phyloP scores from a whole-genome alignment of 1,140 invertebrate genomes.

The Rhagoletis zephyria region DNA sequence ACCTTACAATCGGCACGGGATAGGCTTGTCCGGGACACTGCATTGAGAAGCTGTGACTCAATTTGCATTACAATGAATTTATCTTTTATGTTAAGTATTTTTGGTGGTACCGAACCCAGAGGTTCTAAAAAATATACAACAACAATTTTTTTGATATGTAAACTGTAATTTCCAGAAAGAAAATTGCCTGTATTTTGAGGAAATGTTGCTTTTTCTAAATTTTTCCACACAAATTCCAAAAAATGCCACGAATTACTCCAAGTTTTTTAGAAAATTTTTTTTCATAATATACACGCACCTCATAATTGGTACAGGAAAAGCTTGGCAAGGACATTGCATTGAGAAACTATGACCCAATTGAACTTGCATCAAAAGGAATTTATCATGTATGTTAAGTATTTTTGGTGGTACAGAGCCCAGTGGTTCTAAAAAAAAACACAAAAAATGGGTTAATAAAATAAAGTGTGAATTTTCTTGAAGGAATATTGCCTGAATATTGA shows the following conservation, averaged over 20 bases:
- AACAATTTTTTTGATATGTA: not conserved
- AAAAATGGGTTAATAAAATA: no score
- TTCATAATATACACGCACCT: conserved; percentile 75
- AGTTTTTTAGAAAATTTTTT: not conserved
- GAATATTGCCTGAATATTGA: conserved; percentile 14
- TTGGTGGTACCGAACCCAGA: conserved; percentile 73
- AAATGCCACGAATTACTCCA: no score
- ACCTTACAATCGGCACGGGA: conserved; percentile 80
- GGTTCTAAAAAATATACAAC: conserved; percentile 56
- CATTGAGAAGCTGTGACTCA: conserved; percentile 76
- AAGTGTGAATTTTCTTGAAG: no score
- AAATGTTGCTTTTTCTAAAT: no score
- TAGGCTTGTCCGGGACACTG: conserved; percentile 81
- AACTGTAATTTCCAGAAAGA: not conserved
- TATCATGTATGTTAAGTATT: conserved; percentile 75
- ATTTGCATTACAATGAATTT: conserved; percentile 76
- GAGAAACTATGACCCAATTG: conserved; percentile 77
- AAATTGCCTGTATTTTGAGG: conserved; percentile 3
- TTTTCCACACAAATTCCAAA: no score
- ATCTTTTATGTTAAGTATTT: conserved; percentile 73
- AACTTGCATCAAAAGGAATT: conserved; percentile 76
- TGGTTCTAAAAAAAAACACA: conserved; percentile 76
- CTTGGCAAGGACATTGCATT: conserved; percentile 80
- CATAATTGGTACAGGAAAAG: conserved; percentile 79
- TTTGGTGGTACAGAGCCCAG: conserved; percentile 81